A percentile compares a stretch with the other conserved stretches of the same genome.
Conservation (phyloP, 2,113 vertebrate species). For the Trogon melanurus region DNA sequence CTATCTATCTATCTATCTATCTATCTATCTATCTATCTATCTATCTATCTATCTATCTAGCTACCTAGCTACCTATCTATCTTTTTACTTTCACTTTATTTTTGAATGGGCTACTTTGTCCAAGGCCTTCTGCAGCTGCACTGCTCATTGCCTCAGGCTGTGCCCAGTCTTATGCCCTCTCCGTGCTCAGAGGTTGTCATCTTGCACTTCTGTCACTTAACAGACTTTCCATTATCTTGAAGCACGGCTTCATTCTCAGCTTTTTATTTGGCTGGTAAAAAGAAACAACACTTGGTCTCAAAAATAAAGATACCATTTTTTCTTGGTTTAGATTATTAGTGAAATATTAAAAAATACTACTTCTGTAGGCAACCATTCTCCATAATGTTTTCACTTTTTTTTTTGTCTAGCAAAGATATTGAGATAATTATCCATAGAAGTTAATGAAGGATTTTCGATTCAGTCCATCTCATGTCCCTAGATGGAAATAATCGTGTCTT, state of each 20-base stretch:
- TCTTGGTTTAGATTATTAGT: not conserved
- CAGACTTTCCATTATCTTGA: not conserved
- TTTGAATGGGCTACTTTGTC: not conserved
- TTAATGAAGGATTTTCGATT: conserved; percentile 16
- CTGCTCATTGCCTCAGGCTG: fast-evolving
- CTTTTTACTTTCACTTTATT: not conserved
- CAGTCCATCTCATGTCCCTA: not conserved
- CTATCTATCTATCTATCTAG: not conserved
- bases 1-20: not conserved
- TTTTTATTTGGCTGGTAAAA: not conserved
- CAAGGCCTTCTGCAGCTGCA: not conserved
- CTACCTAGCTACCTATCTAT: not conserved
- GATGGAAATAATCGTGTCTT: not conserved
- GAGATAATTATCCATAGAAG: conserved; percentile 24
- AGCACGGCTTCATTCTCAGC: not conserved
- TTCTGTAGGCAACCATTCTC: not conserved
- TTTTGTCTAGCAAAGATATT: not conserved
- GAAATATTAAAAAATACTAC: not conserved
- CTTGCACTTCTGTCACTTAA: not conserved
- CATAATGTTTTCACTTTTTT: not conserved
- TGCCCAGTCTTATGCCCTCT: not conserved
- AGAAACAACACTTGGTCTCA: not conserved
- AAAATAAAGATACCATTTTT: not conserved
- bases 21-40: not conserved
- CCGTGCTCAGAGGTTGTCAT: not conserved